Evolutionary conservation across 2,113 vertebrate species (phyloP).

Genomic region (Protobothrops flavoviridis): DNA sequence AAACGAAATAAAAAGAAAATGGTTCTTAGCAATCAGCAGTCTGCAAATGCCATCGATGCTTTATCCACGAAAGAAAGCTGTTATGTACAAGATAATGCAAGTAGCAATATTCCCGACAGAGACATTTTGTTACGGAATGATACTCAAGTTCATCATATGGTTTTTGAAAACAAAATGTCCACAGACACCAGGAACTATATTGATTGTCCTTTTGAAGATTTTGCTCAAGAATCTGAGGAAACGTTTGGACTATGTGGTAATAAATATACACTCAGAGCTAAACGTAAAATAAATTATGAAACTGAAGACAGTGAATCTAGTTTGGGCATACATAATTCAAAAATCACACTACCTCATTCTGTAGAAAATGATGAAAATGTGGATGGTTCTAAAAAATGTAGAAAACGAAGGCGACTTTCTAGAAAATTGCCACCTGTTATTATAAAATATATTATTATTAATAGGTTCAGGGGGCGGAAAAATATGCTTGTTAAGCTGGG

Average conservation of each 20-base stretch:
- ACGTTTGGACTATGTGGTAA: conserved; percentile 84
- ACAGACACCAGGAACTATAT: conserved; percentile 64
- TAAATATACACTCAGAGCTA: conserved; percentile 92
- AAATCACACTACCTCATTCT: conserved; percentile 71
- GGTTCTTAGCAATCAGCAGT: conserved; percentile 65
- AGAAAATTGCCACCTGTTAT: conserved; percentile 93
- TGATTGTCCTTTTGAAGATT: conserved; percentile 72
- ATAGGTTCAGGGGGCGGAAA: conserved; percentile 97
- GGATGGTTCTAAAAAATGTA: conserved; percentile 76
- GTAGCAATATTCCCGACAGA: conserved; percentile 70
- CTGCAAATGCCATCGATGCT: conserved; percentile 57
- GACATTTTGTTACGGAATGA: conserved; percentile 65
- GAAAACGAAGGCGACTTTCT: conserved; percentile 86
- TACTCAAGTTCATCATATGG: conserved; percentile 66
- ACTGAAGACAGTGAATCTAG: conserved; percentile 83
- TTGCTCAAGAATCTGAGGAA: conserved; percentile 74
- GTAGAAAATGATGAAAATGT: conserved; percentile 72
- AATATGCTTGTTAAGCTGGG: conserved; percentile 97
- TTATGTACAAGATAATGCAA: conserved; percentile 68
- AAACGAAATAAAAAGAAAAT: conserved; percentile 84
- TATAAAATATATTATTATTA: conserved; percentile 99
- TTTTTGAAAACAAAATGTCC: conserved; percentile 74
- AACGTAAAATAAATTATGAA: conserved; percentile 88
- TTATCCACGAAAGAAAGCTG: conserved; percentile 68
- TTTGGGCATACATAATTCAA: conserved; percentile 74